A percentile compares a stretch with the other conserved stretches of the same genome.
These are phyloP conservation scores for Athripsodes cinereus DNA, from an alignment of 2,888 invertebrate genomes.

Conservation along the genomic window DNA sequence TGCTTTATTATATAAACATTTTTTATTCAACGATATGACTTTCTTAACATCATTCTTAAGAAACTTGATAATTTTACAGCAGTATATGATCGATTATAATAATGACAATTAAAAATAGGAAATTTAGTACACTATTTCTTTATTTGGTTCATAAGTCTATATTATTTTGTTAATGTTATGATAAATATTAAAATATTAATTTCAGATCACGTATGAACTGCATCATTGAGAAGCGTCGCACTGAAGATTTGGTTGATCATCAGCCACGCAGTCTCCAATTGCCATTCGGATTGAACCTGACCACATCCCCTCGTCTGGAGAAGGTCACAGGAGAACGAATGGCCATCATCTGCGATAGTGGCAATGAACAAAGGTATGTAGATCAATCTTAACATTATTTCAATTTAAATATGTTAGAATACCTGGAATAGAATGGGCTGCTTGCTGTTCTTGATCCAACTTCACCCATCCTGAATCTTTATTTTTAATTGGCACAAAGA, in stretches of 20 bases:
- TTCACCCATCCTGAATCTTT: too few species aligned
- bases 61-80: too few species aligned
- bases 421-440: too few species aligned
- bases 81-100: too few species aligned
- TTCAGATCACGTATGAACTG: constrained; percentile 80
- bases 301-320: constrained; percentile 66
- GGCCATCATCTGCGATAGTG: constrained; percentile 83
- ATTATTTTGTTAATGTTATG: too few species aligned
- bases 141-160: background rate
- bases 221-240: constrained; percentile 77
- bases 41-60: too few species aligned
- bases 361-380: constrained; percentile 53
- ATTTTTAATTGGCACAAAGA: too few species aligned
- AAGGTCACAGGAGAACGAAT: constrained; percentile 78
- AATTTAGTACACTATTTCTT: background rate
- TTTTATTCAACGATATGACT: too few species aligned
- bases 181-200: background rate
- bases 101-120: background rate
- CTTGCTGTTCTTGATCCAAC: too few species aligned
- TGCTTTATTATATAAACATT: too few species aligned
- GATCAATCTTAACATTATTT: too few species aligned
- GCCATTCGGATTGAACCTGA: constrained; percentile 61
- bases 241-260: constrained; percentile 77
- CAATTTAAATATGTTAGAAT: too few species aligned
- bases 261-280: constrained; percentile 58